A percentile compares a stretch with the other conserved stretches of the same genome.
Evolutionary conservation across 2,113 vertebrate species (phyloP).

Genomic region (Natator depressus): DNA sequence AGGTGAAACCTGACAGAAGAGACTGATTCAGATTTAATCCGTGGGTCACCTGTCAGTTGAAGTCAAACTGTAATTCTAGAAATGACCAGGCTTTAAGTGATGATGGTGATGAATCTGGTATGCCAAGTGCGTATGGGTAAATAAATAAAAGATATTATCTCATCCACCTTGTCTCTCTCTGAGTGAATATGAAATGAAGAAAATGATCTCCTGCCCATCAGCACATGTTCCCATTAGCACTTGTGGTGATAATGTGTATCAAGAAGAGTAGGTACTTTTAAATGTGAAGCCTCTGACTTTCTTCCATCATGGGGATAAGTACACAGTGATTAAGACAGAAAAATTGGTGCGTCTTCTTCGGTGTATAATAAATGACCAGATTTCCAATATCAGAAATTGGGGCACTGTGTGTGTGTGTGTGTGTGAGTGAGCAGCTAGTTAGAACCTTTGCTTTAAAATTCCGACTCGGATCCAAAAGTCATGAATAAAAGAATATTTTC

Average conservation of each 20-base stretch:
- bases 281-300: background rate
- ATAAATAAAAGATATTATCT: background rate
- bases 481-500: background rate
- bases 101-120: background rate
- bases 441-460: constrained; percentile 20
- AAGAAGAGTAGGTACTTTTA: background rate
- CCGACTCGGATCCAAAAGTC: background rate
- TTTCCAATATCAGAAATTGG: background rate
- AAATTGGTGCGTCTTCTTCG: background rate
- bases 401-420: background rate
- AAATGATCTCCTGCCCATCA: background rate
- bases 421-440: background rate
- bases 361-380: background rate
- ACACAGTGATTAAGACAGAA: background rate
- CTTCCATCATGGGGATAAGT: background rate
- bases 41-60: background rate
- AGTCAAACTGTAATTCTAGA: constrained; percentile 26
- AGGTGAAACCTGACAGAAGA: background rate
- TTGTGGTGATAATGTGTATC: background rate
- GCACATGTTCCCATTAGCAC: background rate
- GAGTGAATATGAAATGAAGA: background rate
- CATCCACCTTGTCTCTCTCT: too few relatives aligned
- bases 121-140: background rate
- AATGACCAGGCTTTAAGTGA: background rate
- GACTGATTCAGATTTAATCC: constrained; percentile 27